A percentile compares a stretch with the other conserved stretches of the same genome.
These are phyloP conservation scores for Brachypalpus laphriformis DNA, from an alignment of 2,888 invertebrate species.

Conservation along the genomic window DNA sequence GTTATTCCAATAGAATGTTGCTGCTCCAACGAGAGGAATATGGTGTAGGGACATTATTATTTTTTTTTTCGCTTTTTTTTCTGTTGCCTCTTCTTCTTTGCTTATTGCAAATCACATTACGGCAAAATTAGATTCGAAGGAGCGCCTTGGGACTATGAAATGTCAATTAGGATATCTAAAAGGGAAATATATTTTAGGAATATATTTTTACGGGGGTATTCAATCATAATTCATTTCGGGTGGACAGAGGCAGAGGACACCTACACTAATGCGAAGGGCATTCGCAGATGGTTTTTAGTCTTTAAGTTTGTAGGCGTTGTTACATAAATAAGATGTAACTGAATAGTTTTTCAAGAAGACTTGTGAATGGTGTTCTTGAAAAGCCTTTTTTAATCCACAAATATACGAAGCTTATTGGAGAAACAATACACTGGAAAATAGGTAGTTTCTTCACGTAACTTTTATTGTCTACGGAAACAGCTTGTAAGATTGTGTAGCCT, in stretches of 20 bases:
- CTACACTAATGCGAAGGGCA: constrained; percentile 12
- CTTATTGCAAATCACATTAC: constrained; percentile 69
- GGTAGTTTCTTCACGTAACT: too few relatives aligned
- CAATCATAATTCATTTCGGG: constrained; percentile 56
- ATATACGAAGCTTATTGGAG: too few relatives aligned
- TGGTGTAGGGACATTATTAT: constrained; percentile 33
- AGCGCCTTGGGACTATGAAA: constrained; percentile 67
- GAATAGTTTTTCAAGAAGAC: background rate
- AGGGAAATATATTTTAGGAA: constrained; percentile 34
- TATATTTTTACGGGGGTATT: constrained; percentile 22
- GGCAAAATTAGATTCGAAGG: constrained; percentile 57
- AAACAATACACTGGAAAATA: too few relatives aligned
- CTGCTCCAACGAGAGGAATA: constrained; percentile 25
- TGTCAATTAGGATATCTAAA: constrained; percentile 70
- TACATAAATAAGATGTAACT: constrained; percentile 2
- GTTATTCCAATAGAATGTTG: constrained; percentile 67
- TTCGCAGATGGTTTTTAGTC: background rate
- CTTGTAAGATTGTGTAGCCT: too few relatives aligned
- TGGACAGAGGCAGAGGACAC: background rate
- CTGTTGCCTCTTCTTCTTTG: constrained; percentile 21
- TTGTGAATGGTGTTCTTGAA: too few relatives aligned
- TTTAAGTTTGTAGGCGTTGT: background rate
- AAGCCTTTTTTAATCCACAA: too few relatives aligned
- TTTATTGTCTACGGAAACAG: too few relatives aligned
- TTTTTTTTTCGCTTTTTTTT: background rate